These are phyloP conservation scores for Echinometra lucunter DNA, from an alignment of 53 echinoderm and acorn worm genomes.

Conservation along the genomic window DNA sequence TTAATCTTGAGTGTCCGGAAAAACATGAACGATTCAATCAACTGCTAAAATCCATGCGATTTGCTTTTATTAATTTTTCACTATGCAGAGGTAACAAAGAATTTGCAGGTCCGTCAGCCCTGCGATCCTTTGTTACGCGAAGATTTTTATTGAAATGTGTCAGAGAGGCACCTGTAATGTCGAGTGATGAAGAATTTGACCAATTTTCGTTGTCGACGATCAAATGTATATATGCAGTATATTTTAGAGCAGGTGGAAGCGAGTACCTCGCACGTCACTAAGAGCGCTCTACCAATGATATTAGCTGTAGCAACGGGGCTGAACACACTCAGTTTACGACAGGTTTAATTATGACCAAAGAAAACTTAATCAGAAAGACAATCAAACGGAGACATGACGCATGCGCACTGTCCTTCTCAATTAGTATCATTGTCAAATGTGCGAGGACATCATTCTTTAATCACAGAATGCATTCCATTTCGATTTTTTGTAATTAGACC, in stretches of 20 bases:
- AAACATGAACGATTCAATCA: slow-evolving; percentile 46
- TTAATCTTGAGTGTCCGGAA: not conserved
- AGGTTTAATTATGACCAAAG: slow-evolving; percentile 2
- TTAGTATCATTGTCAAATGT: not conserved
- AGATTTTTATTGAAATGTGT: slow-evolving; percentile 44
- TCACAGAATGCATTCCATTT: too few relatives aligned
- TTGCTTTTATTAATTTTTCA: slow-evolving; percentile 44
- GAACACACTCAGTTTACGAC: slow-evolving; percentile 30
- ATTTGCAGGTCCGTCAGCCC: slow-evolving; percentile 10
- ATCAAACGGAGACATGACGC: not conserved
- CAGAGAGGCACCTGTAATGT: slow-evolving; percentile 58
- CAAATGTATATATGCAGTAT: not conserved
- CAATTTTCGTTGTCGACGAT: slow-evolving; percentile 20
- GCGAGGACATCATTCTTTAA: not conserved
- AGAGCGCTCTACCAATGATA: slow-evolving; percentile 18
- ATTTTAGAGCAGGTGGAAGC: not conserved
- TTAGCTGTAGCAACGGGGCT: slow-evolving; percentile 28
- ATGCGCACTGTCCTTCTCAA: not conserved
- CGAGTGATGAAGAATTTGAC: slow-evolving; percentile 4
- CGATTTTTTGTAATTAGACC: not conserved
- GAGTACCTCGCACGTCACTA: slow-evolving; percentile 38
- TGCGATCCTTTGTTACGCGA: slow-evolving; percentile 34
- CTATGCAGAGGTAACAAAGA: slow-evolving; percentile 52
- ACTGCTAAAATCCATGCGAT: slow-evolving; percentile 62
- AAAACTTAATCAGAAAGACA: slow-evolving; percentile 38